Evolutionary conservation across 2,113 vertebrate genomes (phyloP), one percentile per base, ranked within the genome.

Genomic region (Sinocyclocheilus grahami): DNA sequence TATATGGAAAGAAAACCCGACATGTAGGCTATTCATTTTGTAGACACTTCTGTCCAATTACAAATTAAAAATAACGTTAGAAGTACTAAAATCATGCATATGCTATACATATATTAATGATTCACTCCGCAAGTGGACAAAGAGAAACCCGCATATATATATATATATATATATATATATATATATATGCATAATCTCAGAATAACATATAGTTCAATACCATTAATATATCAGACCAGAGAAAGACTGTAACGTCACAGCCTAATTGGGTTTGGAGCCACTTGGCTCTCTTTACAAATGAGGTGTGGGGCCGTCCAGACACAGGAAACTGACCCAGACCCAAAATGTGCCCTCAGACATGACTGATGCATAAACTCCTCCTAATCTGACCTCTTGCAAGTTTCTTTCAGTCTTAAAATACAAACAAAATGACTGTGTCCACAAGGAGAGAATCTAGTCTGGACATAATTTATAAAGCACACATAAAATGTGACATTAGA

Each of bases 321-420:
- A 89, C 87, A 90, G 86, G 88, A 86, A 88, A 85, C 84, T n/a
- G 82, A 76, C 69, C 78, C 60, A 60, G 65, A 83, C 72, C 80
- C 46, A 79, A 46, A 62, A 55, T 51, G 12, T 87, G 62, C 78
- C 78, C 86, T 85, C 46, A 65, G 74, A 88, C 83, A 42, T 65
- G 58, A 81, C 39, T 65, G 60, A 81, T 81, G 60, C 24, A 78
- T 55, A 4, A 33, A 14, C 30, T 60, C 78, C 53, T 79, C 48
- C 51, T 79, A 79, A 63, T 82, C 78, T 78, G 78, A 76, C 65
- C 55, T 76, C 39, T 67, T 16, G 20, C 22, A 3, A 58, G 20
- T 30, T 72, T 60, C 10, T 39, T 46, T 39, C 77, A 72, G 62
- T 75, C 20, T 60, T 8, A 71, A 67, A 65, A 81, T n/a, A 79